Evolutionary conservation across 2,113 vertebrate genomes (phyloP), one percentile per base, ranked within the genome.

Genomic region (Shinisaurus crocodilurus): DNA sequence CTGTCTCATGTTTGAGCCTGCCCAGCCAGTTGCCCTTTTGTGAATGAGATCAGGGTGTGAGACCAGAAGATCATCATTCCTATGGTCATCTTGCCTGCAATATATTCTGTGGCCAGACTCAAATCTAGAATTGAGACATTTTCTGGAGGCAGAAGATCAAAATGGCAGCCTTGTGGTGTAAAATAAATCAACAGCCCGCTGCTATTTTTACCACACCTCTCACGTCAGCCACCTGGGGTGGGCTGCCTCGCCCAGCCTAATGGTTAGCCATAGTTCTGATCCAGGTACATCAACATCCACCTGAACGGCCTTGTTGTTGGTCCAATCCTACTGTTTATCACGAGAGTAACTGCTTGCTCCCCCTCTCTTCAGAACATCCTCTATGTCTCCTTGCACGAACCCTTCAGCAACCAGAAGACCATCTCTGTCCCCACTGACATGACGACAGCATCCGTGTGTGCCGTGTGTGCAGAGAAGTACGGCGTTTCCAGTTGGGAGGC

Each of bases 301-400:
- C n/a, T 23, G 10, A 81, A 16, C 16, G 40, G 15, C 7, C 29
- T 37, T 34, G 20, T 20, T 1, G 43, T 50, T 32, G 32, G 32
- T 37, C n/a, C 23, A 25, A 86, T 13, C 16, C n/a, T 43, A 1
- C 50, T 23, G 4, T 18, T 69, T 12, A 23, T 54, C 10, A 3
- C 27, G 16, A 6, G 1, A 2, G 45, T 57, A 48, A 79, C n/a
- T 6, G 1, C 9, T 34, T 23, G 9, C 50, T 34, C 80, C 23
- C 37, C 87, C 34, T 72, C n/a, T 50, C 37, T 67, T 1, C 50
- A 91, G 92, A 87, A 92, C 69, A 88, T 82, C 27, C 90, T 93
- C 60, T 82, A 76, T 0, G 20, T 93, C 72, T 93, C 90, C 75
- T 80, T 92, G 32, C 43, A n/a, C 3, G 89, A 91, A 27, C 90